Conservation (phyloP, 2,888 invertebrate genomes). For the Drosophila mercatorum region DNA sequence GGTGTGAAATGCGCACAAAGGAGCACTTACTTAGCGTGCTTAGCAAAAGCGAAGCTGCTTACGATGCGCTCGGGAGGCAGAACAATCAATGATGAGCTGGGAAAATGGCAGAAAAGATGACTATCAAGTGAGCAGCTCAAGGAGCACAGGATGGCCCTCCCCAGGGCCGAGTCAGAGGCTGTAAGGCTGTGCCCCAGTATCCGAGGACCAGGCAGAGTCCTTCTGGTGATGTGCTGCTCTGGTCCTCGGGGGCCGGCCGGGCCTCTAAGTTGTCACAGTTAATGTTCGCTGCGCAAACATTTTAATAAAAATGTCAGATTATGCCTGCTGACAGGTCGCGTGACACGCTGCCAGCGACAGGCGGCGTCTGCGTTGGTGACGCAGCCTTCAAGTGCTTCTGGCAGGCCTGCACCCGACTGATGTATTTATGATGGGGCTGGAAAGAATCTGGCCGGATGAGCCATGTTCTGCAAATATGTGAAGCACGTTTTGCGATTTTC, state of each 20-base stretch:
- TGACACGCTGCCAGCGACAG: slow-evolving; percentile 78
- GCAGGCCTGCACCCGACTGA: slow-evolving; percentile 53
- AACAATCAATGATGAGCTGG: slow-evolving; percentile 50
- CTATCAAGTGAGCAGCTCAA: slow-evolving; percentile 59
- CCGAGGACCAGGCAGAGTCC: not conserved
- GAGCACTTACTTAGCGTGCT: slow-evolving; percentile 66
- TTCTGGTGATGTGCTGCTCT: not conserved
- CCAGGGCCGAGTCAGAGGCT: slow-evolving; percentile 3
- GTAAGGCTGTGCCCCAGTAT: not conserved
- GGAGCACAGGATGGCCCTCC: not conserved
- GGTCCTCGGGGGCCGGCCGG: slow-evolving; percentile 26
- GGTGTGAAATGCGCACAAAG: slow-evolving; percentile 74
- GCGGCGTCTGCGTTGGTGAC: slow-evolving; percentile 55
- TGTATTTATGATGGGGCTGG: slow-evolving; percentile 74
- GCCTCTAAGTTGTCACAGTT: slow-evolving; percentile 58
- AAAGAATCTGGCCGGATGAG: slow-evolving; percentile 8
- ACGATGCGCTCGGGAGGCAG: slow-evolving; percentile 35
- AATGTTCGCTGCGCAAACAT: slow-evolving; percentile 72
- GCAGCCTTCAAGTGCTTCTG: slow-evolving; percentile 58
- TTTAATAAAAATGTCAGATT: slow-evolving; percentile 83
- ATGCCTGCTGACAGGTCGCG: slow-evolving; percentile 77
- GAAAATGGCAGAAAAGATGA: slow-evolving; percentile 52
- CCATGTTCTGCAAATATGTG: slow-evolving; percentile 63
- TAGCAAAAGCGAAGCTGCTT: slow-evolving; percentile 39
- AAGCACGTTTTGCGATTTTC: slow-evolving; percentile 78